Evolutionary conservation across 2,888 invertebrate genomes (phyloP).

Genomic region (Sminthurides aquaticus): DNA sequence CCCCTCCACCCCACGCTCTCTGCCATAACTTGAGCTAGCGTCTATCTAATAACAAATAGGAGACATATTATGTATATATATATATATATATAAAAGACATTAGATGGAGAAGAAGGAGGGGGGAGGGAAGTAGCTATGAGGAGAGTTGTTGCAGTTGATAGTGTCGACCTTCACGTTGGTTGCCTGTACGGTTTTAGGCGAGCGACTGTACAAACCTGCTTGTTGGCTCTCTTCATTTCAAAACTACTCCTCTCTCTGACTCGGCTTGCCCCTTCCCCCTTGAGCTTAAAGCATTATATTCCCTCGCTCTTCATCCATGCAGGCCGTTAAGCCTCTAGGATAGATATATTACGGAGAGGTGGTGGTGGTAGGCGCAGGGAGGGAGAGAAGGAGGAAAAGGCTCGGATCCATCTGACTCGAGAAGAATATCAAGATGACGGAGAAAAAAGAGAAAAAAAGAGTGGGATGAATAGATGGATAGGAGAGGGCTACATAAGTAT

Average conservation of each 20-base stretch:
- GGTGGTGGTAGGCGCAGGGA: no score
- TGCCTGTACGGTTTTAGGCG: constrained; percentile 18
- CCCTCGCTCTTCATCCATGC: constrained; percentile 5
- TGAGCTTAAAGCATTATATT: background rate
- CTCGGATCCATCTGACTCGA: background rate
- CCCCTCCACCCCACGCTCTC: no score
- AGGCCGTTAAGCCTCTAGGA: no score
- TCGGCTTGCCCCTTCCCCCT: background rate
- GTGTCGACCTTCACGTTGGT: constrained; percentile 22
- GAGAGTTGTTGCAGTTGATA: constrained; percentile 18
- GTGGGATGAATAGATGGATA: background rate
- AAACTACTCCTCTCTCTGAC: constrained; percentile 19
- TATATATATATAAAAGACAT: no score
- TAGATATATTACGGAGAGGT: no score
- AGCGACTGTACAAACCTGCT: constrained; percentile 26
- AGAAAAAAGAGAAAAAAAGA: background rate
- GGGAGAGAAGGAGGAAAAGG: background rate
- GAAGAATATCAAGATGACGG: background rate
- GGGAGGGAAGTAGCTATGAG: constrained; percentile 7
- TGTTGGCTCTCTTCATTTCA: constrained; percentile 19
- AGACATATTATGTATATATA: no score
- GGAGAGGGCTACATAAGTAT: background rate
- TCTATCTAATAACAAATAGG: no score
- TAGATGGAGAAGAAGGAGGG: no score
- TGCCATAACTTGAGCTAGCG: no score